Percentiles rank a stretch among this genome's conserved stretches.
These are phyloP conservation scores for Colostygia pectinataria DNA, from an alignment of 2,888 invertebrate genomes.

Conservation along the genomic window DNA sequence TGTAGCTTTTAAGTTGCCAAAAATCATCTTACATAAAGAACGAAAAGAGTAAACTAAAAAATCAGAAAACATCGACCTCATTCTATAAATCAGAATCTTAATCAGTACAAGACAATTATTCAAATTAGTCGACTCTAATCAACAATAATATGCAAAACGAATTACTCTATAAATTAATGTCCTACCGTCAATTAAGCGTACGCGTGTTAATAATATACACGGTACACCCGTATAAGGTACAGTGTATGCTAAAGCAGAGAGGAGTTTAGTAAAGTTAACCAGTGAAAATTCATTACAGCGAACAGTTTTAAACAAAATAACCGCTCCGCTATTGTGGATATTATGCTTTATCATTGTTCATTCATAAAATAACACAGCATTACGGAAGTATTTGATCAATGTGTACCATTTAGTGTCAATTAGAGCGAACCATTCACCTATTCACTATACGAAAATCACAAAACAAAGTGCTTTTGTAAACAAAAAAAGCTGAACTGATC, in stretches of 20 bases:
- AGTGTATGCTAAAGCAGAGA: not conserved
- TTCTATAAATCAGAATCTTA: slow-evolving; percentile 15
- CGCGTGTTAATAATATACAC: slow-evolving; percentile 34
- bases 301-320: not conserved
- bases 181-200: slow-evolving; percentile 40
- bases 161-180: slow-evolving; percentile 35
- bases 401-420: slow-evolving; percentile 45
- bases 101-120: slow-evolving; percentile 16
- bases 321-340: not conserved
- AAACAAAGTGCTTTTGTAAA: slow-evolving; percentile 6
- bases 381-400: slow-evolving; percentile 55
- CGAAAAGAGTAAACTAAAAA: no score
- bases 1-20: no score
- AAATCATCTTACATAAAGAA: no score
- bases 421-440: slow-evolving; percentile 33
- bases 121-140: slow-evolving; percentile 24
- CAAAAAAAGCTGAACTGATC: no score
- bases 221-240: not conserved
- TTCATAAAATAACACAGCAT: slow-evolving; percentile 52
- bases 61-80: no score
- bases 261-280: not conserved
- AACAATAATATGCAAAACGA: slow-evolving; percentile 28
- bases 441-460: slow-evolving; percentile 1
- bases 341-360: slow-evolving; percentile 39
- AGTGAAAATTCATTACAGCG: not conserved